Evolutionary conservation across 2,797 vertebrate species (phyloP).

Genomic region (Galagoides demidoff): DNA sequence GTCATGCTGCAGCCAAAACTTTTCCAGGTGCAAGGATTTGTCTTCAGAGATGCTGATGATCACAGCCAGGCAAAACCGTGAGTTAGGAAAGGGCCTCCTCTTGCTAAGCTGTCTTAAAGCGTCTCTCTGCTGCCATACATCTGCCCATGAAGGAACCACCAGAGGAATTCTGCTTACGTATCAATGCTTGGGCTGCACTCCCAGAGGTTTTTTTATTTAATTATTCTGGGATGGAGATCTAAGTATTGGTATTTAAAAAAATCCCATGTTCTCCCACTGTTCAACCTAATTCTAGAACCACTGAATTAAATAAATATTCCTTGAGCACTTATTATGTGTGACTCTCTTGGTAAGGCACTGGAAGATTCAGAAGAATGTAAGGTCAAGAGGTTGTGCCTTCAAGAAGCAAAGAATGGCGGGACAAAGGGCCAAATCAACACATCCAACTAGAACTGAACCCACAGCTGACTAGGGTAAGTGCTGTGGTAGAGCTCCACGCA

Average conservation of each 20-base stretch:
- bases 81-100: background rate
- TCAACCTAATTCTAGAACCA: background rate
- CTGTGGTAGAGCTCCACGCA: background rate
- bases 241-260: background rate
- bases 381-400: background rate
- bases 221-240: background rate
- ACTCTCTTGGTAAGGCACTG: background rate
- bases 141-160: background rate
- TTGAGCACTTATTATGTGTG: background rate
- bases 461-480: rapidly evolving
- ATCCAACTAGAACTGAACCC: background rate
- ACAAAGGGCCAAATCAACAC: background rate
- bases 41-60: slow-evolving; percentile 29
- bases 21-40: slow-evolving; percentile 60
- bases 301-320: background rate
- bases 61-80: background rate
- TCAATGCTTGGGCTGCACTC: background rate
- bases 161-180: background rate
- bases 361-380: background rate
- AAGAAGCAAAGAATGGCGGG: background rate
- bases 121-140: background rate
- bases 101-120: background rate
- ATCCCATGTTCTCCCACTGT: background rate
- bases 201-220: background rate
- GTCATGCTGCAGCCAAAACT: slow-evolving; percentile 47